Percentiles rank a stretch among this genome's conserved stretches.
Evolutionary conservation across 30 jellyfish, hydroid and myxozoan genomes (phyloP).

Genomic region (Cassiopea andromeda): DNA sequence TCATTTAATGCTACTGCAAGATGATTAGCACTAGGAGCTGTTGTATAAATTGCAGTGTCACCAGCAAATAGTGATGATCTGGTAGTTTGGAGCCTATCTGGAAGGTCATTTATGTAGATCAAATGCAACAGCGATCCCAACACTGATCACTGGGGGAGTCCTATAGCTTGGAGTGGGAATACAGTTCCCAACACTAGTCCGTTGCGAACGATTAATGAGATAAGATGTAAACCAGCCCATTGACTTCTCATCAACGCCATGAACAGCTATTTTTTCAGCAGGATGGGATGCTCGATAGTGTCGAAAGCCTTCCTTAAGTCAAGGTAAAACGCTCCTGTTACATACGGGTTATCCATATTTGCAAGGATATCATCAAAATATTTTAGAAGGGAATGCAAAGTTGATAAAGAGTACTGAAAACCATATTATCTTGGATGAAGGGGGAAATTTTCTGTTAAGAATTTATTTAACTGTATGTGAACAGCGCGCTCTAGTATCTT

Average conservation of each 20-base stretch:
- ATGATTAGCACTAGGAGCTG: background rate
- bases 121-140: conserved; percentile 41
- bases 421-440: background rate
- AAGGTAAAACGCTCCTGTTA: conserved; percentile 56
- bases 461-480: background rate
- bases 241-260: conserved; percentile 35
- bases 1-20: background rate
- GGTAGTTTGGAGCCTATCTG: conserved; percentile 46
- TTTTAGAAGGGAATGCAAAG: conserved; percentile 38
- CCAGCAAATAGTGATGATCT: conserved; percentile 24
- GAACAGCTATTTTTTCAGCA: conserved; percentile 25
- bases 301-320: conserved; percentile 37
- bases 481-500: background rate
- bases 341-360: conserved; percentile 9
- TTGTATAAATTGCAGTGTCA: background rate
- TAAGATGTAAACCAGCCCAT: background rate
- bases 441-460: background rate
- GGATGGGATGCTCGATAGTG: conserved; percentile 31
- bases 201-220: conserved; percentile 7
- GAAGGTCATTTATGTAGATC: conserved; percentile 53
- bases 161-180: conserved; percentile 39
- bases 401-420: conserved; percentile 24
- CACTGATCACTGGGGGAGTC: conserved; percentile 57
- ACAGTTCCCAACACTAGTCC: conserved; percentile 10
- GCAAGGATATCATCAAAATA: conserved; percentile 12